Evolutionary conservation across 2,797 vertebrate species (phyloP).

Genomic region (Cottoperca gobio): DNA sequence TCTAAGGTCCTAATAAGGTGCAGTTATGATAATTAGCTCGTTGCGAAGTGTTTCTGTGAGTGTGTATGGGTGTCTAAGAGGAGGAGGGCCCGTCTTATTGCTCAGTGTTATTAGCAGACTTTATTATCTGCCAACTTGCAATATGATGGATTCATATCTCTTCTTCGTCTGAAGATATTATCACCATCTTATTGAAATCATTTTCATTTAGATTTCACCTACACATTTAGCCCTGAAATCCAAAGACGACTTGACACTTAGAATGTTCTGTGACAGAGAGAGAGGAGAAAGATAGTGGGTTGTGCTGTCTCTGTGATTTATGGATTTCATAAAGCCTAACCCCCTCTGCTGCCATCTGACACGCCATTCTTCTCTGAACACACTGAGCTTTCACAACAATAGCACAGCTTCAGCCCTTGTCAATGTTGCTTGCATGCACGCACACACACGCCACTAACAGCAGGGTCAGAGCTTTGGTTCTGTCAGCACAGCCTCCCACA

Average conservation of each 20-base stretch:
- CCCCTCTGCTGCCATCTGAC: constrained; percentile 80
- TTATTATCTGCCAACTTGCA: constrained; percentile 75
- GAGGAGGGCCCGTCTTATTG: constrained; percentile 54
- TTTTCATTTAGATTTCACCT: constrained; percentile 78
- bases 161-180: constrained; percentile 72
- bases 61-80: constrained; percentile 45
- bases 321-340: constrained; percentile 88
- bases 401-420: constrained; percentile 69
- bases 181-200: constrained; percentile 77
- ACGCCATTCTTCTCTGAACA: constrained; percentile 78
- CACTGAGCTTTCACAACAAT: constrained; percentile 72
- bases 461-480: constrained; percentile 69
- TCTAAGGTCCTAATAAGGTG: constrained; percentile 69
- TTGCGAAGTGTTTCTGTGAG: constrained; percentile 58
- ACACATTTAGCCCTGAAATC: constrained; percentile 73
- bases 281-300: constrained; percentile 64
- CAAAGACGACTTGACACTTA: constrained; percentile 71
- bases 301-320: constrained; percentile 85
- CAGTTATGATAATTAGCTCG: constrained; percentile 73
- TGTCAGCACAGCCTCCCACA: constrained; percentile 69
- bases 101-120: constrained; percentile 72
- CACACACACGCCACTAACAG: constrained; percentile 49
- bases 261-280: constrained; percentile 74
- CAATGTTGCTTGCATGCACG: constrained; percentile 40
- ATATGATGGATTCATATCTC: constrained; percentile 72